Evolutionary conservation across 1,140 invertebrate species (phyloP).

Genomic region (Oncopeltus fasciatus): DNA sequence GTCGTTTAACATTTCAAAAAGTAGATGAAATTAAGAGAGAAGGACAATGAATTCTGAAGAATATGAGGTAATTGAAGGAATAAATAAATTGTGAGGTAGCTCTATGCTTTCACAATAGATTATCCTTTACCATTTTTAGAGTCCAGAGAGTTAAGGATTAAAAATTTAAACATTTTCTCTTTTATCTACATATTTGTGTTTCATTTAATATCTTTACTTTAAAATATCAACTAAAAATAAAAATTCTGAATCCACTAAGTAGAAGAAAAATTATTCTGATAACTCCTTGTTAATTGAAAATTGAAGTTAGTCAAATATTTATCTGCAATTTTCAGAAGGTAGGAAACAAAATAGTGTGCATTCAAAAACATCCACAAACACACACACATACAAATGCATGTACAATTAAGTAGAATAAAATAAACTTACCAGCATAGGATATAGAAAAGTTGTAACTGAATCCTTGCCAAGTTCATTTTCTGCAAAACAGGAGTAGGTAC

Average conservation of each 20-base stretch:
- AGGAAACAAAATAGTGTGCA: background rate
- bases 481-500: slow-evolving; percentile 54
- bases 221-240: background rate
- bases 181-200: background rate
- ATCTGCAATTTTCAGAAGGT: background rate
- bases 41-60: too few species aligned
- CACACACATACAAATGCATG: background rate
- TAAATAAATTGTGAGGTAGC: too few species aligned
- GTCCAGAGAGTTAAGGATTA: too few species aligned
- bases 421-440: slow-evolving; percentile 46
- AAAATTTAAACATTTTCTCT: background rate
- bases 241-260: background rate
- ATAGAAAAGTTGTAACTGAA: slow-evolving; percentile 51
- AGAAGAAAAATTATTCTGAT: background rate
- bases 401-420: background rate
- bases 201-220: background rate
- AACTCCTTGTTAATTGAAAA: too few species aligned
- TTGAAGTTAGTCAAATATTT: background rate
- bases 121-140: too few species aligned
- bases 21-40: too few species aligned
- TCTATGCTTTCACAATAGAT: too few species aligned
- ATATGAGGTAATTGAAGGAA: too few species aligned
- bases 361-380: background rate
- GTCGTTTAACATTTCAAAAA: too few species aligned
- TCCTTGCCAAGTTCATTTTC: slow-evolving; percentile 49